phyloP scores from a whole-genome alignment of 2,888 invertebrate genomes.

The Agelastica alni region DNA sequence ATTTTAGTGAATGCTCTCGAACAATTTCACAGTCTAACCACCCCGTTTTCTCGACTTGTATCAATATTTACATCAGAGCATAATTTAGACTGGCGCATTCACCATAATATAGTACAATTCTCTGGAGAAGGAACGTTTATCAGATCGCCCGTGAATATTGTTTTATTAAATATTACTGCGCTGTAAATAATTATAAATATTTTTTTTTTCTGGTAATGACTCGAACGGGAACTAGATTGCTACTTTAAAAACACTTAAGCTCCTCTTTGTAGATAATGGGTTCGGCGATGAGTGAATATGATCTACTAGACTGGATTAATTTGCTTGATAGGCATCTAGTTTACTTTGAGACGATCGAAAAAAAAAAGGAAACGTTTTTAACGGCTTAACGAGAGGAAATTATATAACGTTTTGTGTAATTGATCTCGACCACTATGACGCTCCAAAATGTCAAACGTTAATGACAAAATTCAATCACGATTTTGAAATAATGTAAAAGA shows the following conservation, averaged over 20 bases:
- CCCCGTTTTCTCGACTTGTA: no score
- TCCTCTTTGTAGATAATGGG: conserved; percentile 9
- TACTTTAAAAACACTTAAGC: conserved; percentile 20
- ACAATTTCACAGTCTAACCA: not conserved
- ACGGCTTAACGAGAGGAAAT: not conserved
- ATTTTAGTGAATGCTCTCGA: not conserved
- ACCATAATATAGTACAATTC: not conserved
- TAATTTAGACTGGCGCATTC: not conserved
- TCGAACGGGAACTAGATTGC: conserved; percentile 8
- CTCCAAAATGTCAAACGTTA: no score
- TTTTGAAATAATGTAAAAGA: no score
- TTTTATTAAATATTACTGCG: conserved; percentile 1
- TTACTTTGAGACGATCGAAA: not conserved
- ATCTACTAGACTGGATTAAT: conserved; percentile 17
- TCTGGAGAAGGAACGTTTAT: not conserved
- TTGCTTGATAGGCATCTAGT: conserved; percentile 15
- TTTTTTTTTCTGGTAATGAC: not conserved
- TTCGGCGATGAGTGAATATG: conserved; percentile 15
- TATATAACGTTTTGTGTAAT: conserved; percentile 1
- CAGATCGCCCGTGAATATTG: conserved; percentile 1
- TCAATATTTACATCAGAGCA: not conserved
- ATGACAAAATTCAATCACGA: no score
- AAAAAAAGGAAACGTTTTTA: not conserved
- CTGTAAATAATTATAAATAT: not conserved
- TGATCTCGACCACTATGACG: no score